phyloP scores from a whole-genome alignment of 2,888 invertebrate species.

The Branchellion lobata region DNA sequence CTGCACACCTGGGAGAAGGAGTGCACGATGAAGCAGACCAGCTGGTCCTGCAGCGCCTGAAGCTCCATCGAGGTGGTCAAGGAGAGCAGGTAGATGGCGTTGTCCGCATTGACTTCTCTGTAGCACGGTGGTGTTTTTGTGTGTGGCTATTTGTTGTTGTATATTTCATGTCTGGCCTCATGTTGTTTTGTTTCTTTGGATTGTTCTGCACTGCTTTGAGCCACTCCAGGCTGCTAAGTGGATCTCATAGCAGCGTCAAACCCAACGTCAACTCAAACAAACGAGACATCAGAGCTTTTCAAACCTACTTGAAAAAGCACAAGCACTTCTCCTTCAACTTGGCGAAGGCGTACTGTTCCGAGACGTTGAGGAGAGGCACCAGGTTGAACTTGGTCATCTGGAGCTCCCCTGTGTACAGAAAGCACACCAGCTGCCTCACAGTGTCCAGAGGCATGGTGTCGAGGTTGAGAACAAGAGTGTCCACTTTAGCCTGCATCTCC shows the following conservation, averaged over 20 bases:
- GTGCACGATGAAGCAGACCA: conserved; percentile 31
- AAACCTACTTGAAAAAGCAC: conserved; percentile 36
- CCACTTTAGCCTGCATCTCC: background rate
- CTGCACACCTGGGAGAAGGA: conserved; percentile 18
- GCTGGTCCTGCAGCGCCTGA: conserved; percentile 3
- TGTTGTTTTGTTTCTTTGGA: too few species aligned
- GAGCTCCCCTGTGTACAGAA: conserved; percentile 34
- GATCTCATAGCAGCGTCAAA: too few species aligned
- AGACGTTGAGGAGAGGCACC: conserved; percentile 35
- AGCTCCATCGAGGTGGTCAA: conserved; percentile 28
- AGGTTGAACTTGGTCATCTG: conserved; percentile 35
- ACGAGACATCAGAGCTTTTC: too few species aligned
- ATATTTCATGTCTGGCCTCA: too few species aligned
- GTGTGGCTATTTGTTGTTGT: background rate
- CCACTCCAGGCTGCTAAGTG: too few species aligned
- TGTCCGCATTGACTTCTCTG: conserved; percentile 36
- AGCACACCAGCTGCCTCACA: conserved; percentile 35
- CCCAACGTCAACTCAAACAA: too few species aligned
- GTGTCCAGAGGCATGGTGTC: conserved; percentile 32
- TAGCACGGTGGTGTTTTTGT: background rate
- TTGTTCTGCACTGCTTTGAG: too few species aligned
- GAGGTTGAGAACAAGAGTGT: conserved; percentile 22
- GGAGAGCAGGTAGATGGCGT: conserved; percentile 35
- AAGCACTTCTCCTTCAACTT: conserved; percentile 20
- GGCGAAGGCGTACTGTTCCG: conserved; percentile 37